phyloP scores from a whole-genome alignment of 2,888 invertebrate species.

The Sarcophaga rosellei region DNA sequence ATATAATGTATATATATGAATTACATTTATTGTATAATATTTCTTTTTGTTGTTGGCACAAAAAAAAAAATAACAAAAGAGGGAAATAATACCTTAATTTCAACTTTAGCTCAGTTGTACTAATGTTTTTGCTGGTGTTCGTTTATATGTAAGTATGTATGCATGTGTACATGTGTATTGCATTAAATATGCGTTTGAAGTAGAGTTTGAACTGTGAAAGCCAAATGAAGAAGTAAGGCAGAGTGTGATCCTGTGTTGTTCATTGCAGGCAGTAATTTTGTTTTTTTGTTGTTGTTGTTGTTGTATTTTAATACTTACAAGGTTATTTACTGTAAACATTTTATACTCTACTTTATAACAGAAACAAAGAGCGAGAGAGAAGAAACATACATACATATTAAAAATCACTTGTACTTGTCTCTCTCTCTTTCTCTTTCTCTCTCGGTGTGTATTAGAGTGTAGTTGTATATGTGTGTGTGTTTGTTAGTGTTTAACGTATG shows the following conservation, averaged over 20 bases:
- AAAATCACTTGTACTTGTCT: slow-evolving; percentile 25
- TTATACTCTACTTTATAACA: slow-evolving; percentile 31
- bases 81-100: slow-evolving; percentile 23
- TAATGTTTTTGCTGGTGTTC: neutral
- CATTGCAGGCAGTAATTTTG: slow-evolving; percentile 10
- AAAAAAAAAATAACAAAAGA: slow-evolving; percentile 6
- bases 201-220: neutral
- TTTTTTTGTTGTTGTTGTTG: neutral
- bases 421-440: slow-evolving; percentile 3
- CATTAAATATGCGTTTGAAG: slow-evolving; percentile 8
- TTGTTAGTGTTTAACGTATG: slow-evolving; percentile 19
- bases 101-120: neutral
- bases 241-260: no score
- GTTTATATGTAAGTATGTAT: neutral
- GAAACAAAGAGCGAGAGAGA: neutral
- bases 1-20: neutral
- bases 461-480: neutral
- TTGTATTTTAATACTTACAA: slow-evolving; percentile 33
- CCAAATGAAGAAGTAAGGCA: no score
- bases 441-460: neutral
- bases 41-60: neutral
- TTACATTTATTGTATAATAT: neutral
- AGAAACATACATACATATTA: slow-evolving; percentile 18
- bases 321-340: slow-evolving; percentile 40
- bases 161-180: neutral